Base-by-base conservation (phyloP, 2,797 vertebrate genomes). In the Onychomys arenicola region DNA sequence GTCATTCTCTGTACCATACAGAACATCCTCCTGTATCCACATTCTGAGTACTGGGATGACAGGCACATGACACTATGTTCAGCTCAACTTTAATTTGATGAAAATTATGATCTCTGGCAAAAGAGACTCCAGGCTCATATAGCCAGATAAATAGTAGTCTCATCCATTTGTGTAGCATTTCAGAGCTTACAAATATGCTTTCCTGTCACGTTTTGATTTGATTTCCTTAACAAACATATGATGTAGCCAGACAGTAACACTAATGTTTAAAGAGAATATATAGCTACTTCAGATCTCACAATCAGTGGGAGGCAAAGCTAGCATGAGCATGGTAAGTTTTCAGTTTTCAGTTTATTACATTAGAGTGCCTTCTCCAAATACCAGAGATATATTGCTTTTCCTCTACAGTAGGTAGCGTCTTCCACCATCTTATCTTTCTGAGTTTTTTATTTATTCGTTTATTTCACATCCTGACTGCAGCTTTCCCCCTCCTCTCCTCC, bases 161-260 rank as follows among this genome's bases (percentile, higher is more conserved):
- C 37, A 61, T 93, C 19, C 40, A 78, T 88, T 75, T 84, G 23
- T 92, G 12, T 90, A 92, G 46, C 49, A 69, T 67, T 88, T 95
- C 32, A 69, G 29, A 16, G 57, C 57, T 96, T 94, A 82, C 25
- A 94, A 73, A 61, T 93, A 61, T 91, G 27, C 61, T 94, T 93
- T 94, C 57, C 81, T 92, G 57, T 82, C 21, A 59, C 90, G 77
- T 77, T 87, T 90, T 94, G 88, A 84, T 92, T 92, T 93, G 83
- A 91, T 96, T 92, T 75, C 94, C 49, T 77, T 93, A n/a, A 97
- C 88, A 92, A 93, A 63, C 52, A 55, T 94, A 32, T 88, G 69
- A 97, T 80, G 78, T 82, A 91, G 19, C 61, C 49, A 93, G 84
- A n/a, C 37, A 94, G 84, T 85, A 91, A 87, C 90, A 93, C 52